Evolutionary conservation across 2,113 vertebrate species (phyloP).

Genomic region (Gnathochromis pfefferi): DNA sequence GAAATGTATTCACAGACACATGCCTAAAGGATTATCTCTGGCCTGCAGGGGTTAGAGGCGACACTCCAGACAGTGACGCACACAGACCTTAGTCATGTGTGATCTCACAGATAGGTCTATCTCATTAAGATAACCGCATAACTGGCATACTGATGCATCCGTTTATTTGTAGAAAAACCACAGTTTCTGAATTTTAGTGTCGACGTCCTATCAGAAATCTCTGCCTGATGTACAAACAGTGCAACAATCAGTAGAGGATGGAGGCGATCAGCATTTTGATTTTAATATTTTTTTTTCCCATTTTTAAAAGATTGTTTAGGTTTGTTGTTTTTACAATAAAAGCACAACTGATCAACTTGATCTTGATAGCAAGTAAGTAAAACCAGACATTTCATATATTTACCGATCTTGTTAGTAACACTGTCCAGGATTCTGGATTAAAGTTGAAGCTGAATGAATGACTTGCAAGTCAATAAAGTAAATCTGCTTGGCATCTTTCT

Average conservation of each 20-base stretch:
- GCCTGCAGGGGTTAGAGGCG: neutral
- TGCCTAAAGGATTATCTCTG: neutral
- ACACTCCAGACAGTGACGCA: conserved; percentile 45
- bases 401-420: neutral
- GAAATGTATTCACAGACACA: neutral
- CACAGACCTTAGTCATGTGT: neutral
- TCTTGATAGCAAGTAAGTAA: neutral
- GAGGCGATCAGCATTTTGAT: neutral
- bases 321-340: neutral
- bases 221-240: neutral
- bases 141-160: neutral
- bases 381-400: neutral
- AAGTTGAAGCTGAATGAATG: neutral
- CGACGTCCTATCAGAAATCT: neutral
- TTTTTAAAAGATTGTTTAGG: neutral
- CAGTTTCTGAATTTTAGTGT: neutral
- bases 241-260: neutral
- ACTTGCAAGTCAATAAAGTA: neutral
- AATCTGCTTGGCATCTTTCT: neutral
- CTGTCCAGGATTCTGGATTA: neutral
- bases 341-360: neutral
- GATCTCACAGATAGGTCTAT: conserved; percentile 1
- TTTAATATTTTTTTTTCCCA: neutral
- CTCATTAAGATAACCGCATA: neutral
- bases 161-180: neutral